Conservation (phyloP, 30 jellyfish, hydroid and myxozoan species). For the Pseudorhiza aurosa region DNA sequence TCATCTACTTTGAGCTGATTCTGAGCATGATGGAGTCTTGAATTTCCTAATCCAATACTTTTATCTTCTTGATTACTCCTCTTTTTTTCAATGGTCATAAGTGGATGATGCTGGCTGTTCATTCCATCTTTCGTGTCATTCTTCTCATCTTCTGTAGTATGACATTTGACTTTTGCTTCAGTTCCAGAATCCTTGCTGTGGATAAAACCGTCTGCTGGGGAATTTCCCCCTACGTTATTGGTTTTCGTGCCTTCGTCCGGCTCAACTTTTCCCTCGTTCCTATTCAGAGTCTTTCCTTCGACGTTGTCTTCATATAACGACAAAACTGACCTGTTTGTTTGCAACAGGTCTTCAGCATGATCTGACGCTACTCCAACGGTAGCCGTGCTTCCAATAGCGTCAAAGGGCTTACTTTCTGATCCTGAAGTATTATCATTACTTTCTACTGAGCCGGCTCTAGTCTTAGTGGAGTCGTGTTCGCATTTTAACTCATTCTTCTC, state of each 20-base stretch:
- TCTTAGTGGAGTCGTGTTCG: background rate
- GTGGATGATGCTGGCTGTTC: background rate
- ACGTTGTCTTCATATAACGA: background rate
- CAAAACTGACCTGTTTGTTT: background rate
- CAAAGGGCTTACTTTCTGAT: background rate
- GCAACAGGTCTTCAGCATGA: slow-evolving; percentile 1
- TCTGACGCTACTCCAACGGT: background rate
- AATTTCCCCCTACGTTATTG: background rate
- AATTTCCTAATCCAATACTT: background rate
- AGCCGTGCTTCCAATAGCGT: background rate
- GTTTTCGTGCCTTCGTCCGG: background rate
- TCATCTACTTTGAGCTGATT: background rate
- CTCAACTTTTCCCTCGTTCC: background rate
- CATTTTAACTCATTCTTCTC: background rate
- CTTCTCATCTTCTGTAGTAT: background rate
- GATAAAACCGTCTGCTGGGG: too few species aligned
- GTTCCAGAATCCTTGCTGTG: too few species aligned
- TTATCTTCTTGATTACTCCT: background rate
- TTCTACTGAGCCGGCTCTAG: background rate
- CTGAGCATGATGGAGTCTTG: background rate
- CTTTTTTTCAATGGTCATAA: background rate
- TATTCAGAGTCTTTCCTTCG: background rate
- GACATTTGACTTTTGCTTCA: too few species aligned
- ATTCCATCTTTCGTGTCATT: background rate
- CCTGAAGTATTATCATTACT: background rate